These are phyloP conservation scores for Xanthorhoe spadicearia DNA, from an alignment of 2,888 invertebrate species.

Conservation along the genomic window DNA sequence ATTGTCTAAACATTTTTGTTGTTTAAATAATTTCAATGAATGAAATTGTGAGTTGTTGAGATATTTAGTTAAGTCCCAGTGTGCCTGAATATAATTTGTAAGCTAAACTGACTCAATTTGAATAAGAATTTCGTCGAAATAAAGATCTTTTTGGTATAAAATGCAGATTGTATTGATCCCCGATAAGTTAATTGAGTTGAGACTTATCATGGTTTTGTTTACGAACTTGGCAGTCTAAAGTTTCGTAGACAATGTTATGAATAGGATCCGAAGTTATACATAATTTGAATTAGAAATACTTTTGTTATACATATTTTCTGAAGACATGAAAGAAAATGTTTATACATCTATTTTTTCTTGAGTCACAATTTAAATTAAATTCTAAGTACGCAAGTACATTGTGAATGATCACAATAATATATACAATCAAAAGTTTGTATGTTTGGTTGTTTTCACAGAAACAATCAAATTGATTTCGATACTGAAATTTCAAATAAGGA, in stretches of 20 bases:
- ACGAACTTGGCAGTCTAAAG: constrained; percentile 3
- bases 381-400: too few relatives aligned
- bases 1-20: not conserved
- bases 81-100: constrained; percentile 52
- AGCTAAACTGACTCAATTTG: constrained; percentile 31
- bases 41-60: constrained; percentile 15
- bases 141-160: constrained; percentile 39
- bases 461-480: too few relatives aligned
- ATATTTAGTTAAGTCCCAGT: constrained; percentile 48
- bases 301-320: not conserved
- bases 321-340: not conserved
- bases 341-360: not conserved
- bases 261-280: not conserved
- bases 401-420: too few relatives aligned
- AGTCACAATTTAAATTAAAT: too few relatives aligned
- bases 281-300: not conserved
- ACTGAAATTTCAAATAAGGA: too few relatives aligned
- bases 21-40: not conserved
- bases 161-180: constrained; percentile 6
- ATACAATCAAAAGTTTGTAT: too few relatives aligned
- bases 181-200: not conserved
- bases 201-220: constrained; percentile 2
- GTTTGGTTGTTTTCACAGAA: too few relatives aligned
- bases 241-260: constrained; percentile 15
- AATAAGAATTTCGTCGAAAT: constrained; percentile 36